A percentile compares a stretch with the other conserved stretches of the same genome.
phyloP scores from a whole-genome alignment of 2,797 vertebrate genomes.

The Myotis pilosus region DNA sequence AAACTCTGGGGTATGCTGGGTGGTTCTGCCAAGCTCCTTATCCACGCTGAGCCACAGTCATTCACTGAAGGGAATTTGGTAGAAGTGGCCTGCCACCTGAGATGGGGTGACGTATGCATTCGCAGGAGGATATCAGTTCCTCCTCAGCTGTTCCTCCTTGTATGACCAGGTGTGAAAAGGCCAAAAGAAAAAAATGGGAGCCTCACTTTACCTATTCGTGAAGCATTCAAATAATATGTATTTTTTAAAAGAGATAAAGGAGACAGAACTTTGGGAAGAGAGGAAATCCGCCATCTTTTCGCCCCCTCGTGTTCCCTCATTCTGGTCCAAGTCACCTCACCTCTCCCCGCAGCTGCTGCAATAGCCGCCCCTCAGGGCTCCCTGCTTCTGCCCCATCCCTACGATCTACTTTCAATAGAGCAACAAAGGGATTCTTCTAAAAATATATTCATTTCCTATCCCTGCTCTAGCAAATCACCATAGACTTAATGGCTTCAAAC shows the following conservation, averaged over 20 bases:
- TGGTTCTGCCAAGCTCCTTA: neutral
- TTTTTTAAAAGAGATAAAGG: neutral
- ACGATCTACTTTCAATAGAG: neutral
- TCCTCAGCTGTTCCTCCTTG: neutral
- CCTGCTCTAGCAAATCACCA: neutral
- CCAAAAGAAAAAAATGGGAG: neutral
- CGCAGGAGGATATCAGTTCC: neutral
- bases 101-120: neutral
- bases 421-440: neutral
- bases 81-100: neutral
- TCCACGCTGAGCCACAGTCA: neutral
- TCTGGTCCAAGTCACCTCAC: neutral
- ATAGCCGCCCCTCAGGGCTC: neutral
- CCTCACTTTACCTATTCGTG: neutral
- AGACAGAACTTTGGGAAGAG: neutral
- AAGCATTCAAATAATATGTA: neutral
- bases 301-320: neutral
- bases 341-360: too few species aligned
- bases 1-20: too few species aligned
- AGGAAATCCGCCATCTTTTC: neutral
- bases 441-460: neutral
- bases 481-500: neutral
- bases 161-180: neutral
- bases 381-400: neutral
- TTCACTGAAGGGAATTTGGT: neutral